phyloP scores from a whole-genome alignment of 2,113 vertebrate genomes.

The Falco punctatus region DNA sequence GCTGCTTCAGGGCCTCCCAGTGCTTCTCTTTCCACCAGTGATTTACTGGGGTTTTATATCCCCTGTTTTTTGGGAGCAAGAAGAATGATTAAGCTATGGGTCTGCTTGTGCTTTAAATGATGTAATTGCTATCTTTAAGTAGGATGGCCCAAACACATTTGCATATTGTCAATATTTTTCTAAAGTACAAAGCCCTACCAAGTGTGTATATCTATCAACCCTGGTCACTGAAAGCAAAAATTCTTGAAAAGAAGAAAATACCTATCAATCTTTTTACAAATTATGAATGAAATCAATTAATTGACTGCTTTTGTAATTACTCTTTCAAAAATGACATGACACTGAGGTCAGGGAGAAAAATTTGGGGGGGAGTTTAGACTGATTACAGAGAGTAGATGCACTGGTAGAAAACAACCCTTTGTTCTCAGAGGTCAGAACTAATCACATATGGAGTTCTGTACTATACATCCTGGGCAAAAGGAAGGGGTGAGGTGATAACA shows the following conservation, averaged over 20 bases:
- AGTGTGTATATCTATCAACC: background rate
- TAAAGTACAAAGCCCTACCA: background rate
- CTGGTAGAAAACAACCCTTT: background rate
- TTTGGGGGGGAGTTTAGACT: background rate
- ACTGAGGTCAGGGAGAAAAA: background rate
- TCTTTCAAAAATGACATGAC: background rate
- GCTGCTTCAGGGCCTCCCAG: background rate
- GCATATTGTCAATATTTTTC: background rate
- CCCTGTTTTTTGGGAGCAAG: background rate
- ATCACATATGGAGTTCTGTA: background rate
- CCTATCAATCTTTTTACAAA: background rate
- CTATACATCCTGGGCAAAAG: background rate
- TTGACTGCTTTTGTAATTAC: background rate
- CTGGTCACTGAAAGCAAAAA: background rate
- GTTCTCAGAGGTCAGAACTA: background rate
- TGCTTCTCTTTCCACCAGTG: background rate
- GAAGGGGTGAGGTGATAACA: background rate
- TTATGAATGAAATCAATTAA: background rate
- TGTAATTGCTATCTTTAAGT: background rate
- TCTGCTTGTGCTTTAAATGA: background rate
- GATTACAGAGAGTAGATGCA: background rate
- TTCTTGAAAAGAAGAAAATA: background rate
- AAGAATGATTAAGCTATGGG: background rate
- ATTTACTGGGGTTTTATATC: background rate
- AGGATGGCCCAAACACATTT: background rate